Conservation (phyloP, 2,797 vertebrate species). For the Glyptemys insculpta region DNA sequence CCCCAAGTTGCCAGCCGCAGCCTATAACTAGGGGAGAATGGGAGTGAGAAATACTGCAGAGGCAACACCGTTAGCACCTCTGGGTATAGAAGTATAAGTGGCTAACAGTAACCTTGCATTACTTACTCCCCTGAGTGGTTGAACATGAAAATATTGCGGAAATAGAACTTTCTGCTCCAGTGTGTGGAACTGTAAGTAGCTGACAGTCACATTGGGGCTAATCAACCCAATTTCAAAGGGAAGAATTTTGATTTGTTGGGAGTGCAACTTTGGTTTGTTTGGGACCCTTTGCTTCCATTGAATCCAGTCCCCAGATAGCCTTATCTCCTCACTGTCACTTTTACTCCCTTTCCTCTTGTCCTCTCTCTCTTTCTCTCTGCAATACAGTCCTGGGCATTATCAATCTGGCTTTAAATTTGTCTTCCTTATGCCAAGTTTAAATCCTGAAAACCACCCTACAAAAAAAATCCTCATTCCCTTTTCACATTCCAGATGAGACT, state of each 20-base stretch:
- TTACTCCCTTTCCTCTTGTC: background rate
- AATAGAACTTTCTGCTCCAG: accelerated
- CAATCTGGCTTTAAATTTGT: background rate
- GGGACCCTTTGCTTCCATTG: background rate
- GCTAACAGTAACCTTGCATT: too few relatives aligned
- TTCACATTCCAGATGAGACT: background rate
- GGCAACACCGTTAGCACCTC: too few relatives aligned
- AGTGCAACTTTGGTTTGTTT: background rate
- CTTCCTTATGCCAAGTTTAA: background rate
- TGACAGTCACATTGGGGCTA: background rate
- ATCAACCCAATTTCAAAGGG: background rate
- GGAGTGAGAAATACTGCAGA: too few relatives aligned
- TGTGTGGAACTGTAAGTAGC: background rate
- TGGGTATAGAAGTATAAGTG: too few relatives aligned
- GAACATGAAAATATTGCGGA: background rate
- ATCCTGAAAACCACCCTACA: background rate
- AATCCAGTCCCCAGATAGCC: background rate
- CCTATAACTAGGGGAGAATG: too few relatives aligned
- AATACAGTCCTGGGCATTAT: accelerated
- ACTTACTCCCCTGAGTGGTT: background rate
- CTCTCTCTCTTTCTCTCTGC: background rate
- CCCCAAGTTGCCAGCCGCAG: too few relatives aligned
- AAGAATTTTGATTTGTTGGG: background rate
- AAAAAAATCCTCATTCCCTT: accelerated
- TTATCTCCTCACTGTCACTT: background rate